Evolutionary conservation across 2,888 invertebrate species (phyloP).

Genomic region (Sinhomidia bicolor): DNA sequence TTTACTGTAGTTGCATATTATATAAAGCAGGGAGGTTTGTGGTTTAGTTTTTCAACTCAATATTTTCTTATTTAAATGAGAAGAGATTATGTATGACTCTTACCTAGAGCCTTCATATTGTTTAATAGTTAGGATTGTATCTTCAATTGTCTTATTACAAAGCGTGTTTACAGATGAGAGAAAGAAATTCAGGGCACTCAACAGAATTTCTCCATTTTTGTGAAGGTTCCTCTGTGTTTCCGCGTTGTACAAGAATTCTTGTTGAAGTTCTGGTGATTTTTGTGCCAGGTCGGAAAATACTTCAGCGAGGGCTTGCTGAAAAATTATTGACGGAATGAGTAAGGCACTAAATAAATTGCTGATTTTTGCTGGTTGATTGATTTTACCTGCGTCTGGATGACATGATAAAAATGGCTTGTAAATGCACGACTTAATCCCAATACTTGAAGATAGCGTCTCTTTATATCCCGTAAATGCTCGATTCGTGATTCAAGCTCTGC

Average conservation of each 20-base stretch:
- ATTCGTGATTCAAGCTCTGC: slow-evolving; percentile 96
- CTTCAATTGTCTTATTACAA: slow-evolving; percentile 98
- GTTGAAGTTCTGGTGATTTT: slow-evolving; percentile 97
- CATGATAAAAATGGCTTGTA: slow-evolving; percentile 93
- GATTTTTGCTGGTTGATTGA: neutral
- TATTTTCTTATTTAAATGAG: neutral
- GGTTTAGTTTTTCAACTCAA: neutral
- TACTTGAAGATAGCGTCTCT: slow-evolving; percentile 94
- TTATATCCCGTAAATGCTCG: slow-evolving; percentile 95
- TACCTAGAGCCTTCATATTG: slow-evolving; percentile 90
- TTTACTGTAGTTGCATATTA: too few species aligned
- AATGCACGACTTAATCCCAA: slow-evolving; percentile 92
- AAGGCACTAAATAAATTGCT: neutral
- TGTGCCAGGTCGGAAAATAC: slow-evolving; percentile 97
- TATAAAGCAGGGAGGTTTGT: too few species aligned
- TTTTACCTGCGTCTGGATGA: slow-evolving; percentile 89
- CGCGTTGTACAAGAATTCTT: slow-evolving; percentile 96
- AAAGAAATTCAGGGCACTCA: slow-evolving; percentile 97
- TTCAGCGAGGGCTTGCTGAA: slow-evolving; percentile 93
- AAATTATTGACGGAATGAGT: too few species aligned
- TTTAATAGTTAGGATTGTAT: slow-evolving; percentile 90
- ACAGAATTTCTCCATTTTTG: slow-evolving; percentile 95
- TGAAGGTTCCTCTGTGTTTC: slow-evolving; percentile 96
- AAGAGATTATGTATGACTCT: slow-evolving; percentile 81
- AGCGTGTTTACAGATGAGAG: slow-evolving; percentile 97